Base-by-base conservation (phyloP, 1,140 invertebrate genomes). In the Tribolium castaneum region DNA sequence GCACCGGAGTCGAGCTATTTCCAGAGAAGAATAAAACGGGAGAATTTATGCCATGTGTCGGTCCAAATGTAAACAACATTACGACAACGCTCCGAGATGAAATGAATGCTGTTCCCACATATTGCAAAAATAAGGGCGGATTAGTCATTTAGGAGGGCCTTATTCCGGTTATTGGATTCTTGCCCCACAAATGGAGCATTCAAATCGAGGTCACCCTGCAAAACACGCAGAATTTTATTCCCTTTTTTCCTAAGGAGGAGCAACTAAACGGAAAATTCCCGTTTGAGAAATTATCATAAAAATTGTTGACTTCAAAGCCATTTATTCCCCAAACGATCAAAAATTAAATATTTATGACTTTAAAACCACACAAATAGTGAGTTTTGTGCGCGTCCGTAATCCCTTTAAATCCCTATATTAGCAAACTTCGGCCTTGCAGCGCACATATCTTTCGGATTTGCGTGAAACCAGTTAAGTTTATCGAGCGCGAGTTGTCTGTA, bases 121-220 rank as follows among this genome's bases (percentile, higher is more conserved):
- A 66, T 66, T 66, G 59, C 59, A 34, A 66, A 66, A 66, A 39
- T 66, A 66, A 66, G 59, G 59, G 59, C 30, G 30, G 59, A 66
- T 66, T 66, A 66, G 59, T 66, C 59, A 66, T 66, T 66, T 66
- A 10, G 6, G n/a, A 66, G 25, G 34, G 13, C 14, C n/a, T 30
- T 66, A 14, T 66, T 66, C 59, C 34, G 59, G 25, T 34, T 66
- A 66, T 66, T 66, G 30, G 59, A 35, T 66, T 62, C 12, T 54
- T 54, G 7, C 12, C 9, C 16, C 12, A 16, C 14, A 12, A 9
- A 12, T 9, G 52, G 7, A 10, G 22, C 19, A 59, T 59, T 59
- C 51, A 52, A 52, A 52, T 14, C 39, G 39, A 45, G 39, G 39
- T 45, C 39, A 45, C 39, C 39, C n/a, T n/a, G 39, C 39, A 30